Evolutionary conservation across 2,888 invertebrate species (phyloP).

Genomic region (Zhuqinia jingwanae): DNA sequence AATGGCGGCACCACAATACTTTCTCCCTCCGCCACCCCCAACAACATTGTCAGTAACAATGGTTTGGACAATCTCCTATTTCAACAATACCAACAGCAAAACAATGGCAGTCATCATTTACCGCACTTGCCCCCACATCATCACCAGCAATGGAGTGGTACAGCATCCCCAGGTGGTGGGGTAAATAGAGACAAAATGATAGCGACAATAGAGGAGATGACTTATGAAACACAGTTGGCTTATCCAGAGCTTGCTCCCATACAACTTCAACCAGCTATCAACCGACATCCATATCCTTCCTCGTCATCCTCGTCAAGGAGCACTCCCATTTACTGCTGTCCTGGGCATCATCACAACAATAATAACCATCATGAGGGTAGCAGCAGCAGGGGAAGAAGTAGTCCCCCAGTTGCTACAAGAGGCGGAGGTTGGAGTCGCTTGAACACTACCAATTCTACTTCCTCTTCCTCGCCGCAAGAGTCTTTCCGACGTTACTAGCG

Average conservation of each 20-base stretch:
- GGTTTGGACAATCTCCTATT: slow-evolving; percentile 57
- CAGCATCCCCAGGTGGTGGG: no score
- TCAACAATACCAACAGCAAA: slow-evolving; percentile 30
- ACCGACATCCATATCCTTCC: slow-evolving; percentile 13
- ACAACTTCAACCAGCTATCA: neutral
- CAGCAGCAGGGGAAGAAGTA: neutral
- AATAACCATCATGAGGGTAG: slow-evolving; percentile 25
- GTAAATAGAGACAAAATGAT: slow-evolving; percentile 57
- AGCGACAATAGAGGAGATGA: slow-evolving; percentile 66
- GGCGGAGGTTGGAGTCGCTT: slow-evolving; percentile 20
- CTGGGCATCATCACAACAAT: slow-evolving; percentile 49
- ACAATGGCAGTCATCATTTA: slow-evolving; percentile 6
- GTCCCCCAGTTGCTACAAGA: slow-evolving; percentile 4
- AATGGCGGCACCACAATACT: slow-evolving; percentile 20
- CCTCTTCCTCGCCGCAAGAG: slow-evolving; percentile 25
- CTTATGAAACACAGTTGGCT: slow-evolving; percentile 55
- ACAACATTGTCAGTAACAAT: neutral
- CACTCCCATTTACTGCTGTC: slow-evolving; percentile 53
- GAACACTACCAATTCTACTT: neutral
- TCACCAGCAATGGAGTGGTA: slow-evolving; percentile 37
- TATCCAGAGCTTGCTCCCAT: slow-evolving; percentile 56
- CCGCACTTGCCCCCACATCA: neutral
- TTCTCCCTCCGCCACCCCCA: neutral
- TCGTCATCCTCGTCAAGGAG: slow-evolving; percentile 36
- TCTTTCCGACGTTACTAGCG: slow-evolving; percentile 56